Evolutionary conservation across 2,888 invertebrate genomes (phyloP).

Genomic region (Pandemis heparana): DNA sequence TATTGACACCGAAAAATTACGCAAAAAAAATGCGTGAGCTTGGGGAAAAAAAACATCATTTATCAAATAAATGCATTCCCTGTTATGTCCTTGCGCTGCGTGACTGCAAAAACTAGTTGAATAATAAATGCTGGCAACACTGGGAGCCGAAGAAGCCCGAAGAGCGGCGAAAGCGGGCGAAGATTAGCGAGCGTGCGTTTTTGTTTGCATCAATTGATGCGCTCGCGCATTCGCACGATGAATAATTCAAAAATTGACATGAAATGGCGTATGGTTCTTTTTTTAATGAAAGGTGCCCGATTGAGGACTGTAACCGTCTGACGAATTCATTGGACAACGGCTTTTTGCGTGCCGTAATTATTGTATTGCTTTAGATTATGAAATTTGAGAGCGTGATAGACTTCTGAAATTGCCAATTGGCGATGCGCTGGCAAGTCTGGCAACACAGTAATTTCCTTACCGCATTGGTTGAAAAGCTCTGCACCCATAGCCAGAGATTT

Average conservation of each 20-base stretch:
- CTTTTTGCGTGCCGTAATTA: constrained; percentile 81
- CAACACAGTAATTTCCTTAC: not conserved
- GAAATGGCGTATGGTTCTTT: constrained; percentile 86
- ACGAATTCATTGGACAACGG: constrained; percentile 85
- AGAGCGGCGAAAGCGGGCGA: constrained; percentile 76
- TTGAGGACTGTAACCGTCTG: constrained; percentile 86
- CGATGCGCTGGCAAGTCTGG: not conserved
- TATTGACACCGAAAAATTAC: constrained; percentile 76
- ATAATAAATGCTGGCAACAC: constrained; percentile 83
- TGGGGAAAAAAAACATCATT: constrained; percentile 73
- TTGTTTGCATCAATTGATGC: constrained; percentile 86
- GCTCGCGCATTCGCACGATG: constrained; percentile 85
- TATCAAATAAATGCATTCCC: constrained; percentile 83
- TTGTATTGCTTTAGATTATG: constrained; percentile 70
- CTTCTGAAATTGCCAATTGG: constrained; percentile 6
- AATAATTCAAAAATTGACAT: constrained; percentile 86
- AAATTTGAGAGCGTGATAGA: constrained; percentile 44
- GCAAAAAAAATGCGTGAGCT: constrained; percentile 62
- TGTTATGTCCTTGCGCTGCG: constrained; percentile 82
- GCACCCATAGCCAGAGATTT: no score
- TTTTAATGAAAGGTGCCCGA: constrained; percentile 85
- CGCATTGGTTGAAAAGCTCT: no score
- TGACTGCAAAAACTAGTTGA: constrained; percentile 84
- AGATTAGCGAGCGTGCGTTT: constrained; percentile 84
- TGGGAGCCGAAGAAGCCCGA: constrained; percentile 73